These are phyloP conservation scores for Psephotus haematonotus DNA, from an alignment of 2,113 vertebrate species.

Conservation along the genomic window DNA sequence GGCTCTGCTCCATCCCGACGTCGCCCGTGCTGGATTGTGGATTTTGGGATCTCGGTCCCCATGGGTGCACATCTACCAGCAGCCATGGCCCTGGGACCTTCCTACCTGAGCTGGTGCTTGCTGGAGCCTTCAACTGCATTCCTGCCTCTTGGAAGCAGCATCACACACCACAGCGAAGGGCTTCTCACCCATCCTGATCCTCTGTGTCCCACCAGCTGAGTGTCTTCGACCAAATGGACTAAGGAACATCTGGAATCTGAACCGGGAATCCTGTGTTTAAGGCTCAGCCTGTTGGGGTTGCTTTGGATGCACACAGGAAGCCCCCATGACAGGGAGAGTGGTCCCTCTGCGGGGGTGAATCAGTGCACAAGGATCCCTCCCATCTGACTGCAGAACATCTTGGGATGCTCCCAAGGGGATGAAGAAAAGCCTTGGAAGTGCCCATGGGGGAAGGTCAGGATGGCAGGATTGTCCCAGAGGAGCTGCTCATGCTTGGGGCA, in stretches of 20 bases:
- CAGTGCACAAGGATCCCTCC: background rate
- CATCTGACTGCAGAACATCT: background rate
- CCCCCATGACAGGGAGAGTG: background rate
- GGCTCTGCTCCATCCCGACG: background rate
- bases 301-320: background rate
- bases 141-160: background rate
- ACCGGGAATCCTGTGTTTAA: background rate
- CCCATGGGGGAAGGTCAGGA: background rate
- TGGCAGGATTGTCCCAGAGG: background rate
- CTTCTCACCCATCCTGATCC: background rate
- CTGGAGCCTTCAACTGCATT: background rate
- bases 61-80: background rate
- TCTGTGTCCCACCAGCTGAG: background rate
- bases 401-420: background rate
- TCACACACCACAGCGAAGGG: accelerated
- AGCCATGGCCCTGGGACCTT: background rate
- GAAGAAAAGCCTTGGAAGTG: background rate
- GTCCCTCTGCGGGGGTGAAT: accelerated
- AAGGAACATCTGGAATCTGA: background rate
- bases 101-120: background rate
- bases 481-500: background rate
- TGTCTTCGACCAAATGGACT: background rate
- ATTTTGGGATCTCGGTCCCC: background rate
- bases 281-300: background rate
- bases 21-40: accelerated